These are phyloP conservation scores for Cyanoliseus patagonus DNA, from an alignment of 2,113 vertebrate genomes.

Conservation along the genomic window DNA sequence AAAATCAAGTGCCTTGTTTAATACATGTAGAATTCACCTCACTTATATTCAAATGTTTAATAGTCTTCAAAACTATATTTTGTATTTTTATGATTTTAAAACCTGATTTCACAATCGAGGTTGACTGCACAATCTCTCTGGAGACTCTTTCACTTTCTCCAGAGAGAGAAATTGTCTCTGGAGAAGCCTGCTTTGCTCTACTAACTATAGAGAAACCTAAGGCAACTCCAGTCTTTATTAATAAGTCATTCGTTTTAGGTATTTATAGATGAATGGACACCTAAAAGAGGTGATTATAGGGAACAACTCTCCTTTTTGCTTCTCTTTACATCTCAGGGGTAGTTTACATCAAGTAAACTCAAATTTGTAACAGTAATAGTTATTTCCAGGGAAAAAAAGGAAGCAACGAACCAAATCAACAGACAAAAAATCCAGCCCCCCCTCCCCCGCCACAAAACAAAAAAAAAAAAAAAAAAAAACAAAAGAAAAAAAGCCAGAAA, in stretches of 20 bases:
- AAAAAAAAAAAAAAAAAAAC: fast-evolving
- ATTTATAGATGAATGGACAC: not conserved
- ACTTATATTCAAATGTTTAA: not conserved
- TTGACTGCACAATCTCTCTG: not conserved
- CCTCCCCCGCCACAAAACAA: no score
- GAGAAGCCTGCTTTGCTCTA: not conserved
- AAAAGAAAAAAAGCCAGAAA: not conserved
- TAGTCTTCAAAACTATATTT: not conserved
- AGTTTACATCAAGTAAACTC: not conserved
- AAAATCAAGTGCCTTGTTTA: not conserved
- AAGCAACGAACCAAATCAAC: not conserved
- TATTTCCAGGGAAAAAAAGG: not conserved
- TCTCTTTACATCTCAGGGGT: not conserved
- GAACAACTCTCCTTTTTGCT: not conserved
- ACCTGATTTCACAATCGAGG: not conserved
- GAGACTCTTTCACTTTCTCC: not conserved
- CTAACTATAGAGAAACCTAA: not conserved
- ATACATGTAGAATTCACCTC: not conserved
- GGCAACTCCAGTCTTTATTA: not conserved
- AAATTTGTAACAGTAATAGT: not conserved
- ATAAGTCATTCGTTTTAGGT: not conserved
- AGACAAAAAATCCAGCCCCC: not conserved
- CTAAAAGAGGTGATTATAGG: not conserved
- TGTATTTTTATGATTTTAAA: not conserved
- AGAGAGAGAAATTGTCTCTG: not conserved